Base-by-base conservation (phyloP, 2,113 vertebrate species). In the Pteropus alecto region DNA sequence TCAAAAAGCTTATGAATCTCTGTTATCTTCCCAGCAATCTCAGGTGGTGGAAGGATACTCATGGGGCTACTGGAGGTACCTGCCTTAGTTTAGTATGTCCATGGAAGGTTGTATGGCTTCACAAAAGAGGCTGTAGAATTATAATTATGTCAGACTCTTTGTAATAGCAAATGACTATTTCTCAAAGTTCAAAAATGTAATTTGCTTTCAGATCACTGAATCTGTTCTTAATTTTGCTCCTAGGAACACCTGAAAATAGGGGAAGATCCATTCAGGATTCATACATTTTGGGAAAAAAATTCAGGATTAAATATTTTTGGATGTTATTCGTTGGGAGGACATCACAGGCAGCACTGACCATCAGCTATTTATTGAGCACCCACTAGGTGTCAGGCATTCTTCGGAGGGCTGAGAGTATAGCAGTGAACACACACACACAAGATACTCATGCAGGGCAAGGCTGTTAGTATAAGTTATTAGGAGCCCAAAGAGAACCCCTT, bases 201-300 rank as follows among this genome's bases (percentile, higher is more conserved):
- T 7, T 46, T 43, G 68, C 63, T 89, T 68, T 43, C 30, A 41
- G 38, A 63, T 93, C 7, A 26, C 54, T 88, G 65, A 28, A 24
- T 95, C 26, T 90, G 21, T 41, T 90, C 76, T 83, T 68, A 56
- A 28, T 90, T 94, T 87, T 74, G 48, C 90, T 92, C 43, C 16
- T 61, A 61, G 19, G 16, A 74, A 63, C 48, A 33, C 51, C 60
- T 87, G 38, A 87, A 54, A 95, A 82, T 14, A 35, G 22, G 56
- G n/a, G 46, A 51, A 4, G 70, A 13, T 65, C 48, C 71, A 60
- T 65, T 56, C 35, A 70, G 35, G 61, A 58, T 18, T 94, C 24
- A 56, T 3, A 56, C 9, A 24, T 84, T 58, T 10, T 16, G 33
- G 18, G 48, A 61, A n/a, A 51, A 51, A 51, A 84, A 78, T 67